Base-by-base conservation (phyloP, 37 sponge, comb jelly and placozoan species). In the Lycopodina hypogea region DNA sequence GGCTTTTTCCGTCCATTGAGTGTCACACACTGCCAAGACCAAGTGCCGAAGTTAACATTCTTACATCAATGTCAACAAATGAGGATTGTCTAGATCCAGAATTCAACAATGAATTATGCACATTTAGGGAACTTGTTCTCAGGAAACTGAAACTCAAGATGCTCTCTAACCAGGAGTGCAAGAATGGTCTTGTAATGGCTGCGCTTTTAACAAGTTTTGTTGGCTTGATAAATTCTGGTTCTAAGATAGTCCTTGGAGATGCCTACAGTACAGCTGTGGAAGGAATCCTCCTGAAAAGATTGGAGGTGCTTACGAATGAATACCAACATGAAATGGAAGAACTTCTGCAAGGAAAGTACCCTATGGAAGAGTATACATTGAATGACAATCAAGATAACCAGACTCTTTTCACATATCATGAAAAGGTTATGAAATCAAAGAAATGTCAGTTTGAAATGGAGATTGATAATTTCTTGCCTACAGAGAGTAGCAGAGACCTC, bases 11-110 rank as follows among this genome's bases (percentile, higher is more conserved):
- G 7, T 67, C 68, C 19, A 67, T 67, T 26, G 68, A 67, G 19
- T 67, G 68, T 67, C 38, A 21, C 19, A 67, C 26, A 28, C 37
- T 67, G 21, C 68, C 68, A 26, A 32, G 68, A 36, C 68, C 68
- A 67, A 26, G 28, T 30, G 37, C 37, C 29, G 68, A 67, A 21
- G 68, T 18, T 3, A 28, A 30, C 37, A 15, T 67, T 17, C 35
- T 67, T 35, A 67, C 38, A 8, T 36, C 35, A 4, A 67, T 67
- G 34, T 4, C 19, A 32, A 35, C 19, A 4, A 17, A 36, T 36
- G 68, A 67, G 7, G 38, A 32, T 67, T 6, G 29, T 18, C 68
- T 67, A 3, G 37, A 67, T 36, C 7, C 3, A 4, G 26, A 67
- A 8, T 67, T 67, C 26, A 28, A 3, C 21, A 36, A 4, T 8